A percentile compares a stretch with the other conserved stretches of the same genome.
Conservation (phyloP, 53 echinoderm and acorn worm species). For the Apostichopus leukothele region DNA sequence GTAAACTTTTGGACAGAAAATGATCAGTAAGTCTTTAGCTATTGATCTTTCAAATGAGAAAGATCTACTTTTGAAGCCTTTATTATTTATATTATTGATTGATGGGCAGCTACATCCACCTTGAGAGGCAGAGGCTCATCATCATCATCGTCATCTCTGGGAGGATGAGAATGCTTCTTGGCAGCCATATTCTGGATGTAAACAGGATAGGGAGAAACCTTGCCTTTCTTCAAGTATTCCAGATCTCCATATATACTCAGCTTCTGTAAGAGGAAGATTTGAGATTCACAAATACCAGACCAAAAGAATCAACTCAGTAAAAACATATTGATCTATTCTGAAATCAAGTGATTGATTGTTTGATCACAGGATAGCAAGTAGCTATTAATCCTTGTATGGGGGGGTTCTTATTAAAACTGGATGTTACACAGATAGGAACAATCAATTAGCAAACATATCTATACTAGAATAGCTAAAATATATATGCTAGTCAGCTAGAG, state of each 20-base stretch:
- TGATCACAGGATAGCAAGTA: too few relatives aligned
- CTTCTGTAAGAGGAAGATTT: constrained; percentile 51
- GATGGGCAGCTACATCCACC: constrained; percentile 71
- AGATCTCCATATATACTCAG: constrained; percentile 89
- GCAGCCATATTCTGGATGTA: constrained; percentile 69
- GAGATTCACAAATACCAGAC: not conserved
- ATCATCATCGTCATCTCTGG: constrained; percentile 67
- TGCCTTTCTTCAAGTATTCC: constrained; percentile 70
- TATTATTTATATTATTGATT: constrained; percentile 69
- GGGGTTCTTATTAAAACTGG: too few relatives aligned
- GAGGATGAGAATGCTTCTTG: constrained; percentile 40
- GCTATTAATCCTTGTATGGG: too few relatives aligned
- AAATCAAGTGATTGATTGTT: too few relatives aligned
- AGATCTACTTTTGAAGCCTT: not conserved
- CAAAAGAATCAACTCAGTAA: not conserved
- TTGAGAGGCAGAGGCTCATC: constrained; percentile 82
- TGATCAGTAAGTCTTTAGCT: not conserved
- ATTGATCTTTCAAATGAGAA: constrained; percentile 16
- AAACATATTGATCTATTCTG: too few relatives aligned
- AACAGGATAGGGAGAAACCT: constrained; percentile 64
- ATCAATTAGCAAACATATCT: too few relatives aligned
- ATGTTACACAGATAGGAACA: too few relatives aligned
- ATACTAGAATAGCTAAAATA: too few relatives aligned
- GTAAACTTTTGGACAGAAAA: constrained; percentile 3
- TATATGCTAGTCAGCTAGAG: too few relatives aligned